Base-by-base conservation (phyloP, 2,113 vertebrate genomes). In the Channa argus region DNA sequence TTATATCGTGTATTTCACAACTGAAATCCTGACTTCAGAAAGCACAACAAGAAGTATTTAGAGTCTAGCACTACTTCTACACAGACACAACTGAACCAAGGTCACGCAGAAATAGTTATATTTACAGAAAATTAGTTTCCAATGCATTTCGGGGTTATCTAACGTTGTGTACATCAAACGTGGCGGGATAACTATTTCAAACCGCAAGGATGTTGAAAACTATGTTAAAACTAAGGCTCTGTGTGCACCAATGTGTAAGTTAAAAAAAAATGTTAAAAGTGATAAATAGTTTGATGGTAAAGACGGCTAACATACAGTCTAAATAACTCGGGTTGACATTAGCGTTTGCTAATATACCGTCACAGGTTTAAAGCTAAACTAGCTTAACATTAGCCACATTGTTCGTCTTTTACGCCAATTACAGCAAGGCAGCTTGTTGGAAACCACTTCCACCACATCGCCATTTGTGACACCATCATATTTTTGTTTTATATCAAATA, bases 141-240 rank as follows among this genome's bases (percentile, higher is more conserved):
- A 0, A 1, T 15, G 11, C 33, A 43, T 69, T 12, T 45, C 39
- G 24, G 49, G 13, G 58, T 34, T 44, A 60, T 14, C 45, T 12
- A 41, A 24, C 39, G 51, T 54, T 39, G 0, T n/a, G 60, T 14
- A 24, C 5, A 38, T 49, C 13, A 70, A 76, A 74, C 80, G 71
- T 87, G 86, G 83, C 86, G 86, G 75, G 79, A 71, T 37, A 34
- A 36, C 8, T 8, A 51, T 13, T 51, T 14, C n/a, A 52, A 55
- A 12, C 38, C 7, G 45, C 7, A 8, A 2, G 2, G 14, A 63
- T 2, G 12, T 3, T 24, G 1, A 24, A 4, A 8, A 14, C 0
- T 4, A 12, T 2, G 41, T 1, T 36, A n/a, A 15, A 14, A 9
- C 8, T 41, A 5, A 4, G 3, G 15, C 8, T 38, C 4, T 36